Evolutionary conservation across 2,113 vertebrate genomes (phyloP), one percentile per base, ranked within the genome.

Genomic region (Edolisoma coerulescens): DNA sequence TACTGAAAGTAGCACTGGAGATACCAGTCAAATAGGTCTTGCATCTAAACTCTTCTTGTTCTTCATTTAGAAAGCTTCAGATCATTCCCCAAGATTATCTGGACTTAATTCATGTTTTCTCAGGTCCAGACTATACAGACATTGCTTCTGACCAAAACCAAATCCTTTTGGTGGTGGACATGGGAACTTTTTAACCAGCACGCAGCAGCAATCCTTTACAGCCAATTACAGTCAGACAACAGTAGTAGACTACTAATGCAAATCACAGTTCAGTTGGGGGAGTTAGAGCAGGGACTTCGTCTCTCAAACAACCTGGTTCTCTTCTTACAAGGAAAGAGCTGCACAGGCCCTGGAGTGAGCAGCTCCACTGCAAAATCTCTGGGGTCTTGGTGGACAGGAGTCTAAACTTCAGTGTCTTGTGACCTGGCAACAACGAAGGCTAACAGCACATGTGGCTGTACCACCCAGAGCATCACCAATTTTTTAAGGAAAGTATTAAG

Each of bases 341-440:
- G 2, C 19, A 35, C 26, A 74, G 14, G 8, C 11, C 11, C 35
- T 63, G 61, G n/a, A 52, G 21, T 22, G 9, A 67, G 22, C 10
- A 79, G 56, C 16, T 61, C 24, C 19, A 37, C 45, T 56, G 35
- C 33, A 54, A 68, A 59, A 41, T 13, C 35, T 27, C 26, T 52
- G 44, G 7, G 9, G 8, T 49, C 21, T 45, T 61, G 14, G 16
- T 39, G 59, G 15, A 14, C 30, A 35, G 9, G 8, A 69, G 7
- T 10, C 22, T 33, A 52, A 74, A 42, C 7, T 1, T 39, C 3
- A 45, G 11, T 9, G 22, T n/a, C 22, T 21, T 17, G 8, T 2
- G 6, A 56, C 35, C 13, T 44, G 41, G 26, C 39, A 71, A 20
- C 22, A 60, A 13, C 0, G 0, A 63, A 71, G 20, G 15, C 10